Evolutionary conservation across 1,140 invertebrate genomes (phyloP).

Genomic region (Drosophila malerkotliana): DNA sequence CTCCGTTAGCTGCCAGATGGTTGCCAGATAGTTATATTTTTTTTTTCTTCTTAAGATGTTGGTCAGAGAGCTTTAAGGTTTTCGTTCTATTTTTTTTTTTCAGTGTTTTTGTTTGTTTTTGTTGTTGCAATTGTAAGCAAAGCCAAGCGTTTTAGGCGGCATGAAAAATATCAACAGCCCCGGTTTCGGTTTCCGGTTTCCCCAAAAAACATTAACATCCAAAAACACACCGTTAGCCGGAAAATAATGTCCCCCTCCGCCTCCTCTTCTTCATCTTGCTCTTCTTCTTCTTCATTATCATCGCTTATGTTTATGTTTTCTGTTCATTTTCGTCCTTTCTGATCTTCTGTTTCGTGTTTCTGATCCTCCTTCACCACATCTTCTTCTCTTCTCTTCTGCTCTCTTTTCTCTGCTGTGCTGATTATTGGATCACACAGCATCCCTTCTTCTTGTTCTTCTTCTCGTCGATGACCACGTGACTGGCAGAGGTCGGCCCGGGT

Average conservation of each 20-base stretch:
- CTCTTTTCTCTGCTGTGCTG: background rate
- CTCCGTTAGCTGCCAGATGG: slow-evolving; percentile 10
- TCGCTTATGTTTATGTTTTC: background rate
- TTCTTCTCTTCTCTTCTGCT: too few relatives aligned
- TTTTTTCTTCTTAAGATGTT: slow-evolving; percentile 3
- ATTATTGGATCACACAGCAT: slow-evolving; percentile 84
- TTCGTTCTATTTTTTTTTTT: slow-evolving; percentile 6
- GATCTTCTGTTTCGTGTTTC: background rate
- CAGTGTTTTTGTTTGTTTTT: slow-evolving; percentile 28
- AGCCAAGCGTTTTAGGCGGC: slow-evolving; percentile 60
- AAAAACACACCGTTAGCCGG: slow-evolving; percentile 31
- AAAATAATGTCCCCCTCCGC: slow-evolving; percentile 15
- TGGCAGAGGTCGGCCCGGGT: slow-evolving; percentile 83
- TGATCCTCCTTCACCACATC: too few relatives aligned
- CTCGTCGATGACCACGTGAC: slow-evolving; percentile 84
- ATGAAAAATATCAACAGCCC: slow-evolving; percentile 58
- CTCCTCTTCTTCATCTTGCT: background rate
- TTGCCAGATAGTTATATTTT: background rate
- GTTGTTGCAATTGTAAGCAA: slow-evolving; percentile 50
- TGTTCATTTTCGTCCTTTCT: slow-evolving; percentile 6
- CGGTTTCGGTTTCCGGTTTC: slow-evolving; percentile 8
- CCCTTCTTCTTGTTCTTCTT: slow-evolving; percentile 83
- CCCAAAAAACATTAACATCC: slow-evolving; percentile 17
- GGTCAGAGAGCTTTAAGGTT: slow-evolving; percentile 57
- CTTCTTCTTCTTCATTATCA: background rate